phyloP scores from a whole-genome alignment of 2,797 vertebrate genomes.

The Sebastes itinus region DNA sequence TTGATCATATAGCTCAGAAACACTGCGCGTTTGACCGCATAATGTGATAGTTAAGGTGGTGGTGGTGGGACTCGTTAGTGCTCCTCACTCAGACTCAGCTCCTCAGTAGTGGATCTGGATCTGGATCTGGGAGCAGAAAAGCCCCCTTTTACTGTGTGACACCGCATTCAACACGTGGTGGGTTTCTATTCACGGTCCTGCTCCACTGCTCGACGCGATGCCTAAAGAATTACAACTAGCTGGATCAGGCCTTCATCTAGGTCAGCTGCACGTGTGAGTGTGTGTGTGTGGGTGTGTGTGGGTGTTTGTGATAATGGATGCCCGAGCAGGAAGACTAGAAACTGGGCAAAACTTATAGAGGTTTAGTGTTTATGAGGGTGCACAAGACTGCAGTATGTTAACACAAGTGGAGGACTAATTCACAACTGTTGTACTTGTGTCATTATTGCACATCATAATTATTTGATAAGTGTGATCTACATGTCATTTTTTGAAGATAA shows the following conservation, averaged over 20 bases:
- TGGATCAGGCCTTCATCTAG: constrained; percentile 73
- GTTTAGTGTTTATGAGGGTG: constrained; percentile 12
- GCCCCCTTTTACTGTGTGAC: constrained; percentile 42
- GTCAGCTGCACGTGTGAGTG: constrained; percentile 64
- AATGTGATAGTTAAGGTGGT: constrained; percentile 81
- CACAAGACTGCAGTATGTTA: background rate
- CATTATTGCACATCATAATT: background rate
- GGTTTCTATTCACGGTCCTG: constrained; percentile 64
- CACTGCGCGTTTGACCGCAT: constrained; percentile 81
- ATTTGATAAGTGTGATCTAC: constrained; percentile 38
- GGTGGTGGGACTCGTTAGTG: constrained; percentile 65
- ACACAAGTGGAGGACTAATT: background rate
- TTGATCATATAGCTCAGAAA: constrained; percentile 84
- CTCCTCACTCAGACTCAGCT: constrained; percentile 50
- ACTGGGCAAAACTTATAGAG: constrained; percentile 13
- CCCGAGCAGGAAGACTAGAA: constrained; percentile 7
- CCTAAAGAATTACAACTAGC: constrained; percentile 78
- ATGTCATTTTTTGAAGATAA: constrained; percentile 14
- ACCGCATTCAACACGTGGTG: constrained; percentile 82
- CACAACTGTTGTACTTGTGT: background rate
- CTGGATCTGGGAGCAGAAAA: constrained; percentile 53
- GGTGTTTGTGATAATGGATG: background rate
- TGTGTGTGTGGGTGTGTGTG: background rate
- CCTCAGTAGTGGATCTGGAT: constrained; percentile 43
- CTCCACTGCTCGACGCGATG: constrained; percentile 58